Conservation (phyloP, 2,888 invertebrate species). For the Adineta ricciae region DNA sequence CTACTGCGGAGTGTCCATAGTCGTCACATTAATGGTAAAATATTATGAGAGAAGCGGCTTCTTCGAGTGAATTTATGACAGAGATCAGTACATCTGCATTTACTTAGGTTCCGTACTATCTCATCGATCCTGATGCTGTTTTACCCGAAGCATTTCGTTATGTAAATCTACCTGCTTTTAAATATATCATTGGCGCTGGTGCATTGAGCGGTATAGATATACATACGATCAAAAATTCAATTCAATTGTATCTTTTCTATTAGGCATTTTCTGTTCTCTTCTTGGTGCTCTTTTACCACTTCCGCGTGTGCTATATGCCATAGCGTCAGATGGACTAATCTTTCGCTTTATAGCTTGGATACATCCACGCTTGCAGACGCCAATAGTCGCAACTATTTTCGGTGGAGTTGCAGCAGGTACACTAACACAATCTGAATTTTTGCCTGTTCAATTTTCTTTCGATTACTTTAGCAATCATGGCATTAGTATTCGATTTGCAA, state of each 20-base stretch:
- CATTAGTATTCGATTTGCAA: conserved; percentile 47
- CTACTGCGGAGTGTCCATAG: conserved; percentile 80
- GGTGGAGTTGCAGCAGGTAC: conserved; percentile 46
- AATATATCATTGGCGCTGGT: conserved; percentile 70
- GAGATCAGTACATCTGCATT: too few species aligned
- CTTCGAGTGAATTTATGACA: too few species aligned
- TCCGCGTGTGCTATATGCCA: conserved; percentile 61
- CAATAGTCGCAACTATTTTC: conserved; percentile 43
- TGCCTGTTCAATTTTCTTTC: too few species aligned
- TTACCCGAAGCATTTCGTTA: conserved; percentile 64
- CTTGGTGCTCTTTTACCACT: conserved; percentile 61
- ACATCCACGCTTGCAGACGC: conserved; percentile 58
- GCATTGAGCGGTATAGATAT: conserved; percentile 42
- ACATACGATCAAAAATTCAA: too few species aligned
- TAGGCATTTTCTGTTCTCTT: conserved; percentile 1
- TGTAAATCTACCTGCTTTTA: conserved; percentile 66
- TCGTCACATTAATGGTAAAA: conserved; percentile 73
- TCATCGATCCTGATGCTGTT: conserved; percentile 64
- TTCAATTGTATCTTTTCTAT: too few species aligned
- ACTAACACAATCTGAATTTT: too few species aligned
- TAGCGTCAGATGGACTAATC: conserved; percentile 55
- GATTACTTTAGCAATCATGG: conserved; percentile 42
- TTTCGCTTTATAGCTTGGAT: conserved; percentile 51
- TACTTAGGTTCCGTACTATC: conserved; percentile 64
- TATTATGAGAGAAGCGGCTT: too few species aligned